phyloP scores from a whole-genome alignment of 2,113 vertebrate genomes.

The Collichthys lucidus region DNA sequence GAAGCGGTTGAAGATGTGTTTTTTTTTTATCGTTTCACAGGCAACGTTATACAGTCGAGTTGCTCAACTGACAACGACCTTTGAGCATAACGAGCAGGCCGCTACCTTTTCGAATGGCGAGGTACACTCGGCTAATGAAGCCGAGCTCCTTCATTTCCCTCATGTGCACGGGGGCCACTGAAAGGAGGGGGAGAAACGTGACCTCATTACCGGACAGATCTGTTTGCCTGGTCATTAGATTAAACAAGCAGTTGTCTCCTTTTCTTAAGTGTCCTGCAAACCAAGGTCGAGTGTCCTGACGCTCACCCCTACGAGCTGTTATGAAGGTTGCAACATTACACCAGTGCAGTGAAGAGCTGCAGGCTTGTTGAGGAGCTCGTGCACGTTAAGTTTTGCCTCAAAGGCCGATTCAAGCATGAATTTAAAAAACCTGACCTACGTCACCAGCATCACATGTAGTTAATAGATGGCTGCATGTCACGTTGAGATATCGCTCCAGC shows the following conservation, averaged over 20 bases:
- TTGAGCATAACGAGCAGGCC: not conserved
- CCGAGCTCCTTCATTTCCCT: slow-evolving; percentile 23
- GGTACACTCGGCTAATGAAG: slow-evolving; percentile 33
- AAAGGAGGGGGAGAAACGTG: slow-evolving; percentile 31
- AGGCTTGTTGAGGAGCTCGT: slow-evolving; percentile 8
- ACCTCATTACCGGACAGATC: slow-evolving; percentile 70
- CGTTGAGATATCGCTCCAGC: not conserved
- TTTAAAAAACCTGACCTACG: slow-evolving; percentile 26
- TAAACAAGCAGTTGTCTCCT: slow-evolving; percentile 67
- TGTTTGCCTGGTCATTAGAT: slow-evolving; percentile 54
- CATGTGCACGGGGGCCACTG: slow-evolving; percentile 19
- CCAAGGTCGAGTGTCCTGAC: slow-evolving; percentile 43
- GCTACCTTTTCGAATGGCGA: slow-evolving; percentile 12
- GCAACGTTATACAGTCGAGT: slow-evolving; percentile 1
- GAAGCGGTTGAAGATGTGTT: not conserved
- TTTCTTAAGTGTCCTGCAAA: slow-evolving; percentile 54
- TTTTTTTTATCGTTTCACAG: slow-evolving; percentile 12
- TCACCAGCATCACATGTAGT: not conserved
- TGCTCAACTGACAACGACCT: slow-evolving; percentile 1
- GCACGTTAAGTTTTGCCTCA: slow-evolving; percentile 13
- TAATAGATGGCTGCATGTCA: not conserved
- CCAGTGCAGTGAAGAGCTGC: not conserved
- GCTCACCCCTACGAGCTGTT: slow-evolving; percentile 18
- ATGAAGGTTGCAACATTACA: not conserved
- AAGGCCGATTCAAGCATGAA: slow-evolving; percentile 36